Evolutionary conservation across 2,113 vertebrate species (phyloP).

Genomic region (Mustelus asterias): DNA sequence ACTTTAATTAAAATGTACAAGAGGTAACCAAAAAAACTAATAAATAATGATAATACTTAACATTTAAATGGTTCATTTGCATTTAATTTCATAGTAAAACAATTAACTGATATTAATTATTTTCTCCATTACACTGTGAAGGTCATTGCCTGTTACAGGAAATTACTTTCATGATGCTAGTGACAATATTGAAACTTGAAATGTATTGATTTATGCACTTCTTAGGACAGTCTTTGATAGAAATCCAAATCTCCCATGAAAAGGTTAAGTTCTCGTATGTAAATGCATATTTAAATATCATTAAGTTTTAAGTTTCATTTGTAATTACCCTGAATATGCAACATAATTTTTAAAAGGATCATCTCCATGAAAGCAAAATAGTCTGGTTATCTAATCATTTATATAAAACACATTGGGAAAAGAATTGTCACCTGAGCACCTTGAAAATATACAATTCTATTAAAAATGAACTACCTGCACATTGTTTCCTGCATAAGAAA

Average conservation of each 20-base stretch:
- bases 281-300: background rate
- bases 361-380: background rate
- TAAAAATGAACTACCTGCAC: background rate
- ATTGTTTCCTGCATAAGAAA: background rate
- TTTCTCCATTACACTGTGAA: slow-evolving; percentile 21
- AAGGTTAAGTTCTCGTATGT: background rate
- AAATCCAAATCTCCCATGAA: background rate
- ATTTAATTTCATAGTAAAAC: slow-evolving; percentile 30
- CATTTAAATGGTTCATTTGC: slow-evolving; percentile 34
- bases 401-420: background rate
- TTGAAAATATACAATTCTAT: background rate
- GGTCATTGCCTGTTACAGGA: background rate
- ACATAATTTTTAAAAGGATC: background rate
- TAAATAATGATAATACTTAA: slow-evolving; percentile 32
- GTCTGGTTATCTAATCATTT: background rate
- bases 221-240: background rate
- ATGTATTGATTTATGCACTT: background rate
- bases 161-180: background rate
- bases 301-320: background rate
- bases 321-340: background rate
- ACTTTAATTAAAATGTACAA: slow-evolving; percentile 30
- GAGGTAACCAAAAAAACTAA: background rate
- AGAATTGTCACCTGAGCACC: background rate
- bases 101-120: slow-evolving; percentile 31
- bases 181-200: slow-evolving; percentile 8